A percentile compares a stretch with the other conserved stretches of the same genome.
Conservation (phyloP, 2,113 vertebrate genomes). For the Hippolais icterina region DNA sequence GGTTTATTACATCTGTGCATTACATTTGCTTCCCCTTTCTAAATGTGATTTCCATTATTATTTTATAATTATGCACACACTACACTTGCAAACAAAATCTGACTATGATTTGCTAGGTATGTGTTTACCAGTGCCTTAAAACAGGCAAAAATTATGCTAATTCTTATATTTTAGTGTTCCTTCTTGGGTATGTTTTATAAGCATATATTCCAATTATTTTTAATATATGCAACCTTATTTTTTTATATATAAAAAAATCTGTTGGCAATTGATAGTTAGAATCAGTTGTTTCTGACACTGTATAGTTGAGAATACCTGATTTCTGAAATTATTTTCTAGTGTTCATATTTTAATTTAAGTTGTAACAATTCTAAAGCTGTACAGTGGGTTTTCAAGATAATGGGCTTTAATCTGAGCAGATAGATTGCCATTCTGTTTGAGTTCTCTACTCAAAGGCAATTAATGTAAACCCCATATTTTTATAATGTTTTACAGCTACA, state of each 20-base stretch:
- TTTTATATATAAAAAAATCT: neutral
- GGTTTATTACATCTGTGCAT: neutral
- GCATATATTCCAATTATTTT: neutral
- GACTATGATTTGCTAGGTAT: neutral
- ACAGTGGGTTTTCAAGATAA: neutral
- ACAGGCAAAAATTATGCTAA: neutral
- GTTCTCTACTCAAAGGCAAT: neutral
- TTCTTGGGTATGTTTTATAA: neutral
- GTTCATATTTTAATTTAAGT: neutral
- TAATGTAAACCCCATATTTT: neutral
- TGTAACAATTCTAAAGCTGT: neutral
- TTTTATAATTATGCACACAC: neutral
- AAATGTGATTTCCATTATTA: neutral
- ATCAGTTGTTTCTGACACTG: neutral
- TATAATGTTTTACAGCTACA: conserved; percentile 79
- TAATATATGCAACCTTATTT: neutral
- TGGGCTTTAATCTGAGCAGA: neutral
- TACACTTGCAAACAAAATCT: neutral
- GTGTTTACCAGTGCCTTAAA: neutral
- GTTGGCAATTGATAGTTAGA: neutral
- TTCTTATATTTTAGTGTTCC: neutral
- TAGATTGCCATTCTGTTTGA: neutral
- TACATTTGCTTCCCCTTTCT: neutral
- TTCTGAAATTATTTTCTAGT: neutral
- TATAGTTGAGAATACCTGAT: neutral